Evolutionary conservation across 2,797 vertebrate species (phyloP), one percentile per base, ranked within the genome.

Genomic region (Dallia pectoralis): DNA sequence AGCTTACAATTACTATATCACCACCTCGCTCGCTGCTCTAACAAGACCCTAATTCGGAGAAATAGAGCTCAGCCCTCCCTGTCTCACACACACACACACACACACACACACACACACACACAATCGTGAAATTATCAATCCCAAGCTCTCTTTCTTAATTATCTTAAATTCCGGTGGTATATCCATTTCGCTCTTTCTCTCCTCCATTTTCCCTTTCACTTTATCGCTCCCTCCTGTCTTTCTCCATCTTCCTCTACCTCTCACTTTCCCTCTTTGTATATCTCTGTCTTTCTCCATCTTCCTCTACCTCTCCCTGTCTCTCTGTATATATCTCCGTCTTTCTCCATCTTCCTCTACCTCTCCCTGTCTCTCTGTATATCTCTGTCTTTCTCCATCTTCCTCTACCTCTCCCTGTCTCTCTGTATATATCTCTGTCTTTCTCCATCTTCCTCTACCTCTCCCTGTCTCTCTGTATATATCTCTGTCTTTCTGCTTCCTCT

Each of bases 1-100:
- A 81, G 86, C 88, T 91, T 90, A 93, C 90, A 92, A 92, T 93
- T 93, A 92, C 93, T 93, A 93, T 92, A 93, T 93, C 91, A 92
- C 86, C 85, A 77, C 86, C 84, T 84, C 79, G 69, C 70, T 61
- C 81, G 78, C 80, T 67, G 62, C 80, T 73, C 74, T 78, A 81
- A 82, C 79, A 79, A 78, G 74, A 73, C 77, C 72, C 73, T 56
- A 82, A 78, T 74, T 70, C 79, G 73, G 53, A 56, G 53, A 56
- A 56, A 56, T 25, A 56, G 53, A 56, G 53, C 53, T 56, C 63
- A 3, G 22, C 83, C 77, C 29, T 76, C 0, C 74, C 75, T 79
- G 79, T 69, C 72, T 73, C 70, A 73, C 75, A 68, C 77, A 68
- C 81, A 81, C 74, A 80, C 70, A 70, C 81, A 29, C 25, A 36